Evolutionary conservation across 1,140 invertebrate genomes (phyloP).

Genomic region (Heliconius melpomene): DNA sequence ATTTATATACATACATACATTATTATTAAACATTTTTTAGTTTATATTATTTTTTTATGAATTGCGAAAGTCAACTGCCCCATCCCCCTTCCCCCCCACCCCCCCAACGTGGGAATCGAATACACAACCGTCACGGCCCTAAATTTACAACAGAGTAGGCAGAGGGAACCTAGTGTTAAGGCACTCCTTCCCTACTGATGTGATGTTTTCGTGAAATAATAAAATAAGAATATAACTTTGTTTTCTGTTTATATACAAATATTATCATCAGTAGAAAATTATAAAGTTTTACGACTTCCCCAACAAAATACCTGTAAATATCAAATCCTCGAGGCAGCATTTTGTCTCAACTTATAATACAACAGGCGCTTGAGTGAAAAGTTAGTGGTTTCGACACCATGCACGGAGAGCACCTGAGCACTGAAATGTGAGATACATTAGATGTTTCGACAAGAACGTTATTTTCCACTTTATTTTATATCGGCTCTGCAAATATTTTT

Average conservation of each 20-base stretch:
- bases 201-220: too few species aligned
- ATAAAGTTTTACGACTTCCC: background rate
- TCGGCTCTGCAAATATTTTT: background rate
- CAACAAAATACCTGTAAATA: slow-evolving; percentile 3
- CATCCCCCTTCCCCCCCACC: rapidly evolving
- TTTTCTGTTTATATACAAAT: background rate
- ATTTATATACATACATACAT: too few species aligned
- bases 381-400: slow-evolving; percentile 16
- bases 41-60: too few species aligned
- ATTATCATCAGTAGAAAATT: background rate
- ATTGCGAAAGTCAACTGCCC: too few species aligned
- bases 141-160: too few species aligned
- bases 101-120: too few species aligned
- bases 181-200: too few species aligned
- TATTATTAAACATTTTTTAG: too few species aligned
- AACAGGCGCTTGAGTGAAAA: slow-evolving; percentile 24
- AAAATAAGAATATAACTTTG: too few species aligned
- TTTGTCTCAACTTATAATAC: slow-evolving; percentile 22
- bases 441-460: slow-evolving; percentile 19
- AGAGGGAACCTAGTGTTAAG: too few species aligned
- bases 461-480: slow-evolving; percentile 20
- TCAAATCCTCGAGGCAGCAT: slow-evolving; percentile 9
- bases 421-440: slow-evolving; percentile 31
- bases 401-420: slow-evolving; percentile 26
- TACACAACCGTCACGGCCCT: too few species aligned